Evolutionary conservation across 2,113 vertebrate genomes (phyloP), one percentile per base, ranked within the genome.

Genomic region (Otocyon megalotis): DNA sequence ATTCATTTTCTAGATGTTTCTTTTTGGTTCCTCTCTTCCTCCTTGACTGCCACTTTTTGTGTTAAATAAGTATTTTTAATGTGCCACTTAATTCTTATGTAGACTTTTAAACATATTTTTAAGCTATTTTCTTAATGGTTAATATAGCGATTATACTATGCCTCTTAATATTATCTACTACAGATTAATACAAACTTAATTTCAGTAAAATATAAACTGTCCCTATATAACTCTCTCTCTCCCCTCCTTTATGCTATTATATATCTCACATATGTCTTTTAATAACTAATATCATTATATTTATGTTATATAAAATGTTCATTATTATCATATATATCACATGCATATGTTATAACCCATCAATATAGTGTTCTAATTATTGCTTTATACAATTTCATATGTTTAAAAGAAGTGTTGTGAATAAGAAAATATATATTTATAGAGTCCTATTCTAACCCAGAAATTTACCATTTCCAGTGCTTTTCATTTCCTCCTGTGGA

Each of bases 341-440:
- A 72, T 53, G 2, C 16, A 30, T 60, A 60, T 72, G 72, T 69
- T 93, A 62, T 43, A 88, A 82, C 5, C 28, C 16, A 80, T 88
- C 62, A 82, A 74, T 62, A 72, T 37, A 24, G 14, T 81, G 12
- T 89, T 89, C 74, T 53, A 37, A 82, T 88, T 82, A 43, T 74
- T 90, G n/a, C 43, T 54, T 90, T 83, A 90, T 56, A 90, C 2
- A 82, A 81, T 88, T 94, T 72, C 54, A 32, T 50, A 88, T 53
- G 5, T 89, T 88, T 82, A 72, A 89, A 82, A 62, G 24, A 88
- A 58, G 20, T 58, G 88, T 53, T 69, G 20, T 67, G 28, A 93
- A 93, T 8, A 87, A 77, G 71, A 56, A 54, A 93, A 79, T 48
- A 28, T 26, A 20, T 79, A 87, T 48, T 56, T 93, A 87, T 26